These are phyloP conservation scores for Leptinotarsa rubiginosa DNA, from an alignment of 2,888 invertebrate genomes.

Conservation along the genomic window DNA sequence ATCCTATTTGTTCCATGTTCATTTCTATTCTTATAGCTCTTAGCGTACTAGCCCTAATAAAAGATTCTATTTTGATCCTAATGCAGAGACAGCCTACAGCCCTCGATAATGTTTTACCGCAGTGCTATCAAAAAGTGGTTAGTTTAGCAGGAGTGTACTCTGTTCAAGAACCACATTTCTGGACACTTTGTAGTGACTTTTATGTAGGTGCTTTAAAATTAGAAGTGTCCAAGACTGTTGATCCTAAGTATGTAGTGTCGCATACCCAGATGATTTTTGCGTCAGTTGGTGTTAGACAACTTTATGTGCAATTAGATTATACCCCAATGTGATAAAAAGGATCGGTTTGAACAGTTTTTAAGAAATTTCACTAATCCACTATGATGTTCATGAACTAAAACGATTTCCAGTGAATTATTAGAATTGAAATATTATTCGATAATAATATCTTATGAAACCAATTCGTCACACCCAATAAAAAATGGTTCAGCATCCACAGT, in stretches of 20 bases:
- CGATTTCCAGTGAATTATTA: neutral
- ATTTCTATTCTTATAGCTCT: conserved; percentile 90
- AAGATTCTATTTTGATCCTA: conserved; percentile 88
- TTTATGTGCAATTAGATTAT: conserved; percentile 94
- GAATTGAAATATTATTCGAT: neutral
- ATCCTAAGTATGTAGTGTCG: conserved; percentile 91
- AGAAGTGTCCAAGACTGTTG: conserved; percentile 93
- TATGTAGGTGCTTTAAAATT: conserved; percentile 94
- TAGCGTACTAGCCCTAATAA: conserved; percentile 86
- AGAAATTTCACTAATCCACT: neutral
- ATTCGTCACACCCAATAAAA: neutral
- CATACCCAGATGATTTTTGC: conserved; percentile 96
- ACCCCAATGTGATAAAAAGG: conserved; percentile 75
- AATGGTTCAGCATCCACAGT: neutral
- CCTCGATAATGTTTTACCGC: conserved; percentile 85
- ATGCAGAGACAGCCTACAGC: conserved; percentile 93
- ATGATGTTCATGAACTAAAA: neutral
- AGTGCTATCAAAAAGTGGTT: conserved; percentile 89
- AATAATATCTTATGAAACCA: neutral
- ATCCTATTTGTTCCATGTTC: conserved; percentile 97
- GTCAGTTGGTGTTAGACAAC: conserved; percentile 89
- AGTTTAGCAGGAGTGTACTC: conserved; percentile 94
- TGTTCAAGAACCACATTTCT: conserved; percentile 97
- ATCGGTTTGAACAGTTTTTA: neutral
- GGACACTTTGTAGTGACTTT: conserved; percentile 96